A percentile compares a stretch with the other conserved stretches of the same genome.
Conservation (phyloP, 2,888 invertebrate genomes). For the Caenorhabditis sp. region DNA sequence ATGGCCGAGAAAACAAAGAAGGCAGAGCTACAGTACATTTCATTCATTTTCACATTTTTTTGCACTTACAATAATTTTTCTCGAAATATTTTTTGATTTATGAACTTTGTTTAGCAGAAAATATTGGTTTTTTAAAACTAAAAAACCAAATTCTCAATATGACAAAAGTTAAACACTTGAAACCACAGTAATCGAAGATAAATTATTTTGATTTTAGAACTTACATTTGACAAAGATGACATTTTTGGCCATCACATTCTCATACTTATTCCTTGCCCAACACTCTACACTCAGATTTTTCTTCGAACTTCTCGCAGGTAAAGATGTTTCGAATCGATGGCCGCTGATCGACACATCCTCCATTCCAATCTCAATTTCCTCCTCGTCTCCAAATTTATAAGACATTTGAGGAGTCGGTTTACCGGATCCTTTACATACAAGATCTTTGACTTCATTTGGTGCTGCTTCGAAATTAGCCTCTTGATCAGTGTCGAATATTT, state of each 20-base stretch:
- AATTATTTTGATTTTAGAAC: too few species aligned
- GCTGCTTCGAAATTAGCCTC: slow-evolving; percentile 33
- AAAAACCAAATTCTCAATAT: too few species aligned
- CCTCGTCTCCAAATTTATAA: slow-evolving; percentile 26
- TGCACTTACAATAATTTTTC: too few species aligned
- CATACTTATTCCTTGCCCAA: slow-evolving; percentile 45
- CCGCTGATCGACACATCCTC: slow-evolving; percentile 12
- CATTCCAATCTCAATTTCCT: slow-evolving; percentile 16
- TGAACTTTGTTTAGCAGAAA: too few species aligned
- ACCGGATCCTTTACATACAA: slow-evolving; percentile 41
- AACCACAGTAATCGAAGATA: too few species aligned
- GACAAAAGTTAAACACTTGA: too few species aligned
- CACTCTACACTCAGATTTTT: slow-evolving; percentile 38
- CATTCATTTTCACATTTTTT: neutral
- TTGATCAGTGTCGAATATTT: slow-evolving; percentile 26
- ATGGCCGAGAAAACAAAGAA: neutral
- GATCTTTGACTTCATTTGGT: slow-evolving; percentile 40
- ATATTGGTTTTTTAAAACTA: too few species aligned
- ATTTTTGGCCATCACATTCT: slow-evolving; percentile 19
- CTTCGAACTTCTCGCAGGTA: slow-evolving; percentile 26
- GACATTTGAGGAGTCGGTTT: slow-evolving; percentile 37
- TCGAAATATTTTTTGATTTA: too few species aligned
- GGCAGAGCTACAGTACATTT: neutral
- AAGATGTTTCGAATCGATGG: slow-evolving; percentile 23
- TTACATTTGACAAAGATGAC: slow-evolving; percentile 36